Conservation (phyloP, 2,113 vertebrate species). For the Tragelaphus imberbis region DNA sequence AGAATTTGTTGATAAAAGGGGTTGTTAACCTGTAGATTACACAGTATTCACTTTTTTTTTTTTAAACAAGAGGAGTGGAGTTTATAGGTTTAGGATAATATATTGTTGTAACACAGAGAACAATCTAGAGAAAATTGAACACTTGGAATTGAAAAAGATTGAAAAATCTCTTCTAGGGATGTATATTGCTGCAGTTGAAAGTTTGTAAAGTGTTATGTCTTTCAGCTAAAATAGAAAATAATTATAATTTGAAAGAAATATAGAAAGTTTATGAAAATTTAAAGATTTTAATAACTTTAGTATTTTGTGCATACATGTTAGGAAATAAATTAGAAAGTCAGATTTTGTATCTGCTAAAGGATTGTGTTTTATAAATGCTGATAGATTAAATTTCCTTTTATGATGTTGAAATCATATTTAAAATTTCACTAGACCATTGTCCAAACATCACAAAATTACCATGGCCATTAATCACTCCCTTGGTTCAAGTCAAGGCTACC, state of each 20-base stretch:
- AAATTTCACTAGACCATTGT: constrained; percentile 15
- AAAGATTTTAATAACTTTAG: constrained; percentile 10
- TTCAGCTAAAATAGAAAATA: constrained; percentile 22
- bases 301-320: not conserved
- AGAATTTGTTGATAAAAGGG: constrained; percentile 35
- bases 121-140: not conserved
- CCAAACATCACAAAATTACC: not conserved
- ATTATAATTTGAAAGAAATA: not conserved
- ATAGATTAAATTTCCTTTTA: constrained; percentile 50
- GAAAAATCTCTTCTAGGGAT: not conserved
- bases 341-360: constrained; percentile 7
- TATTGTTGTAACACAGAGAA: not conserved
- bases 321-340: not conserved
- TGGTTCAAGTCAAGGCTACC: not conserved
- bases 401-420: constrained; percentile 46
- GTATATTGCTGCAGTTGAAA: not conserved
- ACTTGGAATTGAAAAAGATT: not conserved
- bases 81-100: not conserved
- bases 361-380: constrained; percentile 23
- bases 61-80: not conserved
- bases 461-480: constrained; percentile 10
- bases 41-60: not conserved
- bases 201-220: not conserved
- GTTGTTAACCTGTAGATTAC: not conserved
- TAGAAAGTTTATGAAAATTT: not conserved